A percentile compares a stretch with the other conserved stretches of the same genome.
phyloP scores from a whole-genome alignment of 2,888 invertebrate genomes.

The Pomacea canaliculata region DNA sequence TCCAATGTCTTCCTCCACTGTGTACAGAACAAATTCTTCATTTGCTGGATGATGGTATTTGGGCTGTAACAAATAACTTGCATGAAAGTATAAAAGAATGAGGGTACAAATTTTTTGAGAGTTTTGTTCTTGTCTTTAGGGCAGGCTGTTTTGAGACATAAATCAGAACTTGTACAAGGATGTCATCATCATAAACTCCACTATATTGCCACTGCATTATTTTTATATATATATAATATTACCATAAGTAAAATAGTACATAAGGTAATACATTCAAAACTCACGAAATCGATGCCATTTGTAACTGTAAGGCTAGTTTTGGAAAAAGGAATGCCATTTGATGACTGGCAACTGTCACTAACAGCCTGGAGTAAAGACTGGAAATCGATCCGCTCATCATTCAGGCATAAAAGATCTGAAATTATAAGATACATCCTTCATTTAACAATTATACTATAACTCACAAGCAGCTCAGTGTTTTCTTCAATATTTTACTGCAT shows the following conservation, averaged over 20 bases:
- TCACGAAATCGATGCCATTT: constrained; percentile 5
- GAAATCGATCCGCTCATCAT: constrained; percentile 50
- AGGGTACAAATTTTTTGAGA: too few relatives aligned
- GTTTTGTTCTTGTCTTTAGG: too few relatives aligned
- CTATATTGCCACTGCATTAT: too few relatives aligned
- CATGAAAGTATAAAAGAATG: too few relatives aligned
- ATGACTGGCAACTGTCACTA: constrained; percentile 16
- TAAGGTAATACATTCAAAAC: not conserved
- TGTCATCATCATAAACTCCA: too few relatives aligned
- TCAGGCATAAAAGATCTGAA: not conserved
- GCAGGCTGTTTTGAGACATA: too few relatives aligned
- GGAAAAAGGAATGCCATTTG: constrained; percentile 1
- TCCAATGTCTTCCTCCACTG: constrained; percentile 47
- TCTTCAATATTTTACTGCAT: too few relatives aligned
- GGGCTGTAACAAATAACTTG: not conserved
- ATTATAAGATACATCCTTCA: not conserved
- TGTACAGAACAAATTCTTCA: constrained; percentile 39
- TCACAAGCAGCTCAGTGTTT: too few relatives aligned
- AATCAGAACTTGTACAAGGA: too few relatives aligned
- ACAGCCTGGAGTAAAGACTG: constrained; percentile 52
- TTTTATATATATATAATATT: too few relatives aligned
- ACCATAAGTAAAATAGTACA: too few relatives aligned
- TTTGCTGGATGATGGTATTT: constrained; percentile 6
- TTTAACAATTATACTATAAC: not conserved
- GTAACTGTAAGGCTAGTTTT: constrained; percentile 10